Conservation (phyloP, 2,113 vertebrate species). For the Nothobranchius furzeri region DNA sequence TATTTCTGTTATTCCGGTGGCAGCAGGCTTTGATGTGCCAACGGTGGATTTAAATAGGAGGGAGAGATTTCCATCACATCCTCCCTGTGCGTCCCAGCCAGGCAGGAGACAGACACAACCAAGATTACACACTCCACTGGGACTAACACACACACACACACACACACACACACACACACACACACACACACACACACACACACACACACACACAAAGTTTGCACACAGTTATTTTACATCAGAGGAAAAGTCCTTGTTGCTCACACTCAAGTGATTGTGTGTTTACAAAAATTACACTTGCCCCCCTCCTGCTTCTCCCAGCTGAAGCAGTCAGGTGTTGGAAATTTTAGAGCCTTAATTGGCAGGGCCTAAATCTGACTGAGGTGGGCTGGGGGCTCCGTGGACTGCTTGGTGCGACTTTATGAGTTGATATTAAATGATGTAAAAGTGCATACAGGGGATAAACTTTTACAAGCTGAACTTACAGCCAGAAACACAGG, state of each 20-base stretch:
- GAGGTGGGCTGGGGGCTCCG: conserved; percentile 39
- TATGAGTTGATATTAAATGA: conserved; percentile 73
- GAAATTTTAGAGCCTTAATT: conserved; percentile 61
- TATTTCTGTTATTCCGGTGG: conserved; percentile 94
- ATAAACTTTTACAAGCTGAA: conserved; percentile 75
- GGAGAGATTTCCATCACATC: conserved; percentile 96
- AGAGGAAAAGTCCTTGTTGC: conserved; percentile 50
- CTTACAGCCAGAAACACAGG: conserved; percentile 64
- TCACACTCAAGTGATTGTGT: conserved; percentile 27
- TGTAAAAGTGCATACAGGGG: conserved; percentile 74
- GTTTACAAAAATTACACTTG: conserved; percentile 36
- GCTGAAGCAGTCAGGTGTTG: conserved; percentile 47
- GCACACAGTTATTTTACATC: conserved; percentile 41
- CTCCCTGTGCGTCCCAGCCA: conserved; percentile 84
- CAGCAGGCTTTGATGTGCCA: conserved; percentile 91
- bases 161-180: conserved; percentile 15
- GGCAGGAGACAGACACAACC: conserved; percentile 68
- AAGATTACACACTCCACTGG: conserved; percentile 67
- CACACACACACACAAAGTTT: conserved; percentile 6
- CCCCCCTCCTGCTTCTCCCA: conserved; percentile 15
- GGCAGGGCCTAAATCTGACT: conserved; percentile 52
- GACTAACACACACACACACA: conserved; percentile 30
- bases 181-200: conserved; percentile 12
- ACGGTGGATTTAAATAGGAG: conserved; percentile 96
- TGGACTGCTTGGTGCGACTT: conserved; percentile 69